Evolutionary conservation across 1,140 invertebrate genomes (phyloP).

Genomic region (Atta colombica): DNA sequence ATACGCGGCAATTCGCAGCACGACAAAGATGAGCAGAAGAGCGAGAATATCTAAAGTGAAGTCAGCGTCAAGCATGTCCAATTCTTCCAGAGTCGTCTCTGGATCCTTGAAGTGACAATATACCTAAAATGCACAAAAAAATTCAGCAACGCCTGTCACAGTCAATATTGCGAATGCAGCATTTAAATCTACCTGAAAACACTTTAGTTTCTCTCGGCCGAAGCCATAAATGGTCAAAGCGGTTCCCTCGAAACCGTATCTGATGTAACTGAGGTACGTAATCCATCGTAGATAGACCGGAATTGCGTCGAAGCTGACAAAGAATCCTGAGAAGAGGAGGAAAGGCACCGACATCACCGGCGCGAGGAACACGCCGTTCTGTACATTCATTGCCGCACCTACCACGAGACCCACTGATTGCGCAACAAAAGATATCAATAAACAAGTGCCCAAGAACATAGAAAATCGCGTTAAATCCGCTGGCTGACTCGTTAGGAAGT

Average conservation of each 20-base stretch:
- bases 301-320: conserved; percentile 98
- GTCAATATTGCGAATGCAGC: background rate
- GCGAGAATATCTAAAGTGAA: conserved; percentile 94
- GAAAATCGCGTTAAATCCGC: conserved; percentile 93
- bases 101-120: conserved; percentile 97
- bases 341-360: conserved; percentile 98
- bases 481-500: conserved; percentile 98
- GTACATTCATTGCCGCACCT: conserved; percentile 96
- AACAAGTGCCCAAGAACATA: conserved; percentile 95
- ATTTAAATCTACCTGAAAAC: conserved; percentile 88
- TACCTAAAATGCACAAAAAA: conserved; percentile 82
- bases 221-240: conserved; percentile 97
- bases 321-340: conserved; percentile 98
- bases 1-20: conserved; percentile 95
- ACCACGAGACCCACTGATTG: conserved; percentile 98
- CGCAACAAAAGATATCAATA: conserved; percentile 97
- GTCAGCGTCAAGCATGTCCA: conserved; percentile 93
- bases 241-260: conserved; percentile 98
- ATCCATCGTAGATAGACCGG: conserved; percentile 98
- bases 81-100: conserved; percentile 95
- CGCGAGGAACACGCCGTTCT: conserved; percentile 98
- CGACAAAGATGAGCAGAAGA: conserved; percentile 94
- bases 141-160: background rate
- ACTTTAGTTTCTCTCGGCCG: conserved; percentile 92
- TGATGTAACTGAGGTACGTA: conserved; percentile 97